A percentile compares a stretch with the other conserved stretches of the same genome.
phyloP scores from a whole-genome alignment of 2,797 vertebrate species.

The Myripristis murdjan region DNA sequence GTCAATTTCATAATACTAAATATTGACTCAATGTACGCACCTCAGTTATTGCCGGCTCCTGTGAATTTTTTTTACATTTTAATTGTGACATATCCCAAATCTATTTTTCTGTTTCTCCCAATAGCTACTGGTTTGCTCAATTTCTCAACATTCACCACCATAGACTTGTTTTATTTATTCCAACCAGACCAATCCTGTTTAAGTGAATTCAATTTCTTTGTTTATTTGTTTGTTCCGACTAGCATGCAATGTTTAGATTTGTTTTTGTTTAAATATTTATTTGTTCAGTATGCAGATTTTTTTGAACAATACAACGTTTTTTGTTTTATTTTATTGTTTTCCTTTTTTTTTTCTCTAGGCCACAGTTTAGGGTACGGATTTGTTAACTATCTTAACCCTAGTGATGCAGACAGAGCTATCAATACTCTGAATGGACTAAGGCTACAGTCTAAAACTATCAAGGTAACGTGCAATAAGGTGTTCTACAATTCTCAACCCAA shows the following conservation, averaged over 20 bases:
- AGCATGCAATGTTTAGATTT: slow-evolving; percentile 85
- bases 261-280: slow-evolving; percentile 84
- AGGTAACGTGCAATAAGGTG: slow-evolving; percentile 90
- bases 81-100: slow-evolving; percentile 31
- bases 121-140: slow-evolving; percentile 43
- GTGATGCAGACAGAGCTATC: slow-evolving; percentile 99
- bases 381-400: slow-evolving; percentile 99
- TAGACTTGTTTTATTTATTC: slow-evolving; percentile 61
- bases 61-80: slow-evolving; percentile 39
- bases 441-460: slow-evolving; percentile 99
- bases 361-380: slow-evolving; percentile 99
- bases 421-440: slow-evolving; percentile 99
- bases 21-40: slow-evolving; percentile 16
- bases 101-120: slow-evolving; percentile 32
- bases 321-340: slow-evolving; percentile 87
- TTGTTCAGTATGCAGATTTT: slow-evolving; percentile 82
- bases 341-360: slow-evolving; percentile 91
- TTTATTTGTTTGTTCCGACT: slow-evolving; percentile 69
- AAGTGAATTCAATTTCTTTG: slow-evolving; percentile 67
- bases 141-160: slow-evolving; percentile 35
- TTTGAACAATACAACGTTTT: slow-evolving; percentile 85
- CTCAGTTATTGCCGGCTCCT: slow-evolving; percentile 22
- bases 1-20: slow-evolving; percentile 5
- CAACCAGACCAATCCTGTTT: slow-evolving; percentile 53
- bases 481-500: slow-evolving; percentile 88